These are phyloP conservation scores for Cettia cetti DNA, from an alignment of 2,113 vertebrate species.

Conservation along the genomic window DNA sequence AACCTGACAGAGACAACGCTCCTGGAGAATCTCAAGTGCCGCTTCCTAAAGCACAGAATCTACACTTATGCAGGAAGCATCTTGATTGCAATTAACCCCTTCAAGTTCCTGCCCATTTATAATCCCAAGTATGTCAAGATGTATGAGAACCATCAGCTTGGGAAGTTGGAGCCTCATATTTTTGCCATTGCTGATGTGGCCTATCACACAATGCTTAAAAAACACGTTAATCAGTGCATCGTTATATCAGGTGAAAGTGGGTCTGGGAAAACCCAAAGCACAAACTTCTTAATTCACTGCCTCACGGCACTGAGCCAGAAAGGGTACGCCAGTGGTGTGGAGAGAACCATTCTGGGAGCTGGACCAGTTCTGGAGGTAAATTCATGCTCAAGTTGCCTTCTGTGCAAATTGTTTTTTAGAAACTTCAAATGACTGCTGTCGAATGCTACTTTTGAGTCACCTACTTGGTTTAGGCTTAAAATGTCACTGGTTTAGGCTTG, in stretches of 20 bases:
- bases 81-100: conserved; percentile 92
- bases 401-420: background rate
- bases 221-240: conserved; percentile 86
- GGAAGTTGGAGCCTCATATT: conserved; percentile 89
- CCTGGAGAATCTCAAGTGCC: conserved; percentile 77
- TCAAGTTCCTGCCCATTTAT: conserved; percentile 92
- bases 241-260: conserved; percentile 93
- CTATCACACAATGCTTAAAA: conserved; percentile 87
- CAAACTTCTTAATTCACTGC: conserved; percentile 94
- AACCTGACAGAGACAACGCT: conserved; percentile 79
- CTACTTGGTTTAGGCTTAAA: background rate
- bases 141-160: conserved; percentile 92
- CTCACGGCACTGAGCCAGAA: conserved; percentile 92
- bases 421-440: background rate
- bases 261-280: conserved; percentile 94
- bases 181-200: conserved; percentile 90
- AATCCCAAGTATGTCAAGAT: conserved; percentile 94
- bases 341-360: conserved; percentile 90
- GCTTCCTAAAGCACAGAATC: conserved; percentile 86
- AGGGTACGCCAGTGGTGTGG: conserved; percentile 84
- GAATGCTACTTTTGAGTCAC: background rate
- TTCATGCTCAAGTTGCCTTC: background rate
- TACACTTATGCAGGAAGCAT: conserved; percentile 91
- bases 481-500: background rate
- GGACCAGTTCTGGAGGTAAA: conserved; percentile 93